Evolutionary conservation across 1,140 invertebrate species (phyloP), one percentile per base, ranked within the genome.

Genomic region (Formica exsecta): DNA sequence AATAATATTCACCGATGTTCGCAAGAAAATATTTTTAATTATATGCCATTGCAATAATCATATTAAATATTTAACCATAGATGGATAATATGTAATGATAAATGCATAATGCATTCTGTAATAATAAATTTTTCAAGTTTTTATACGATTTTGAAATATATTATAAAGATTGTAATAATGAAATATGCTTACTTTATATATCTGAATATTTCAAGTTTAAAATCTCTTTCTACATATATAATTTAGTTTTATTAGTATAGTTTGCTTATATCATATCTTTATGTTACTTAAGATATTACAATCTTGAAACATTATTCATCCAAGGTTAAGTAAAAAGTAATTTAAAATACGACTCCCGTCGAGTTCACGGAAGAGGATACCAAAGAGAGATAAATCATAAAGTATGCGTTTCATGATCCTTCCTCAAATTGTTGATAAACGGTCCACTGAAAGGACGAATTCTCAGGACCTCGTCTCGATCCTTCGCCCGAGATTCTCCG

Each of bases 381-480:
- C 48, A 16, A 51, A 19, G 48, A 51, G 44, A 66, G 62, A 73
- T 81, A 19, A 74, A 83, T 83, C 41, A 7, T 8, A 32, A 25
- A 36, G 48, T 19, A 25, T 61, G 29, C 44, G 36, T 81, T 61
- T 36, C 54, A 19, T 25, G 38, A 74, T 74, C 79, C 79, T 62
- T 62, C 38, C 29, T 83, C 79, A 83, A 81, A 83, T 83, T 44
- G 11, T 48, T n/a, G 36, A 57, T 61, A 51, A 85, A 76, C 9
- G 41, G 29, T 62, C 32, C 22, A 57, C 32, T 29, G 54, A 76
- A 64, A 29, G 54, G 16, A 73, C 81, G 70, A 86, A 79, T 88
- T 90, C 88, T 90, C 86, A 90, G 86, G 89, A 86, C 68, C 86
- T 84, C 41, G 38, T 68, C 57, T 41, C 68, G 77, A 88, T 74